Evolutionary conservation across 2,888 invertebrate species (phyloP).

Genomic region (Conops quadrifasciatus): DNA sequence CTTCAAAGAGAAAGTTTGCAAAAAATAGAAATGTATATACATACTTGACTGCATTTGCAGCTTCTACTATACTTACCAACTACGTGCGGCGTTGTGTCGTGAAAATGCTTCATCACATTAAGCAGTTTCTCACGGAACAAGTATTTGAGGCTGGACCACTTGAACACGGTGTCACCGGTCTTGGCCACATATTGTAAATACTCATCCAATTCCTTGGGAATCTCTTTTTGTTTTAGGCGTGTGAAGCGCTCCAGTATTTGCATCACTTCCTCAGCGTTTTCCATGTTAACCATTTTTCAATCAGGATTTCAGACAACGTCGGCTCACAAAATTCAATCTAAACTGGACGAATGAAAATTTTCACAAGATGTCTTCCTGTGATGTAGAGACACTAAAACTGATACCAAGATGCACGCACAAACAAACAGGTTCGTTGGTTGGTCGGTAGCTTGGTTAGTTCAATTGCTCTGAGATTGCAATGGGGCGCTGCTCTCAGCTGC

Average conservation of each 20-base stretch:
- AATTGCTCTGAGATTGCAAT: conserved; percentile 21
- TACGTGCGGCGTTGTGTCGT: conserved; percentile 76
- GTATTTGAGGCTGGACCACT: conserved; percentile 88
- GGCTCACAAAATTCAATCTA: conserved; percentile 8
- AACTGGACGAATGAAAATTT: conserved; percentile 31
- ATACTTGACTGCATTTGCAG: neutral
- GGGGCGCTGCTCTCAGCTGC: conserved; percentile 16
- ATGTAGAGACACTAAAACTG: conserved; percentile 33
- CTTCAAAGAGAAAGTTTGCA: conserved; percentile 36
- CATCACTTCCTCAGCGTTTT: conserved; percentile 85
- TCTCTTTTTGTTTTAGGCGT: conserved; percentile 79
- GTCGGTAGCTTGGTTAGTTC: conserved; percentile 15
- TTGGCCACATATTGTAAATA: conserved; percentile 88
- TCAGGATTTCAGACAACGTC: neutral
- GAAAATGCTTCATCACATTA: conserved; percentile 86
- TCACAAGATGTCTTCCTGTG: conserved; percentile 38
- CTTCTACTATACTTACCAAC: conserved; percentile 60
- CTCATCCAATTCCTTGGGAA: conserved; percentile 88
- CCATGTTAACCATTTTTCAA: conserved; percentile 67
- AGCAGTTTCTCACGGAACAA: conserved; percentile 88
- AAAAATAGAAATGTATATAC: neutral
- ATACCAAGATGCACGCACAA: conserved; percentile 21
- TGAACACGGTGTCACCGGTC: conserved; percentile 93
- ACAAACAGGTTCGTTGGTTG: conserved; percentile 17
- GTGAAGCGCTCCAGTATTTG: conserved; percentile 85